phyloP scores from a whole-genome alignment of 92 coral and sea anemone genomes.

The Diadumene lineata region DNA sequence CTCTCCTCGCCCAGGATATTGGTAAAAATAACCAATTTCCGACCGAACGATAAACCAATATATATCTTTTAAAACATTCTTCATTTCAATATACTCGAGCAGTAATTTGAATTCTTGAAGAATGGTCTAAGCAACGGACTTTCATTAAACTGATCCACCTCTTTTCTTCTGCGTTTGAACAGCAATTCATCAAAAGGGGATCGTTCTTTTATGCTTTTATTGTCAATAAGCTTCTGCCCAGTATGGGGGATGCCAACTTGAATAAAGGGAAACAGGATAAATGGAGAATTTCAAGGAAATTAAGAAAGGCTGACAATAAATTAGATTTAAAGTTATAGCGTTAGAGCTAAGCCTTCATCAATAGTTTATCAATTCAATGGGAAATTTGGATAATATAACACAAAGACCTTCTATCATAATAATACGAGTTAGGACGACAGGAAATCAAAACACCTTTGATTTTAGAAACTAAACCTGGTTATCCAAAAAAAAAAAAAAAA shows the following conservation, averaged over 20 bases:
- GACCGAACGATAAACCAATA: neutral
- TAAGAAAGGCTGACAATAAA: slow-evolving; percentile 2
- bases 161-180: neutral
- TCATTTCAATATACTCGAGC: neutral
- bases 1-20: no score
- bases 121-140: neutral
- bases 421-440: no score
- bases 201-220: slow-evolving; percentile 2
- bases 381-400: no score
- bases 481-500: no score
- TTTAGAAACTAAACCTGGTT: no score
- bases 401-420: no score
- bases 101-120: neutral
- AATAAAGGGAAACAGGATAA: slow-evolving; percentile 15
- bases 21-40: neutral
- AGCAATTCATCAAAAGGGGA: slow-evolving; percentile 13
- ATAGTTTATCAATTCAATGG: no score
- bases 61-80: neutral
- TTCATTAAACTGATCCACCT: neutral
- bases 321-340: neutral
- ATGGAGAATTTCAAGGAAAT: slow-evolving; percentile 11
- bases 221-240: neutral
- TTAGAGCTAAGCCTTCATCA: neutral
- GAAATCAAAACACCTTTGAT: no score
- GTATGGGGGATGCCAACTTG: slow-evolving; percentile 19